These are phyloP conservation scores for Pelochelys cantorii DNA, from an alignment of 2,797 vertebrate species.

Conservation along the genomic window DNA sequence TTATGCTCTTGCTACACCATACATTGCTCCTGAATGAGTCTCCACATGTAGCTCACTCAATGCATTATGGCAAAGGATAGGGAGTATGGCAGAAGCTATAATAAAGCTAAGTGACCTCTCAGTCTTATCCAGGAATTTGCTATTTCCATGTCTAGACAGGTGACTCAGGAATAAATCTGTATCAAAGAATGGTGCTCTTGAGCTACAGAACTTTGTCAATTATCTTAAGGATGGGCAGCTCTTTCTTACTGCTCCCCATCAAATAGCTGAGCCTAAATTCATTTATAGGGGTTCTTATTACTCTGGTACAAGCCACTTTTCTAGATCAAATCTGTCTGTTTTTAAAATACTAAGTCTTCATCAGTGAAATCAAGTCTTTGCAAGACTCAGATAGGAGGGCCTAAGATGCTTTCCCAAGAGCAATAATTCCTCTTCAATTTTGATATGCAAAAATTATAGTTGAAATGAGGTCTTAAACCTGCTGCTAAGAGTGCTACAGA, in stretches of 20 bases:
- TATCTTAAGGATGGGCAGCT: neutral
- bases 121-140: neutral
- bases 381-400: too few relatives aligned
- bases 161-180: too few relatives aligned
- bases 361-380: too few relatives aligned
- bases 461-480: neutral
- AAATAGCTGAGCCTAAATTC: neutral
- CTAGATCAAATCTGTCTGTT: too few relatives aligned
- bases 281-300: neutral
- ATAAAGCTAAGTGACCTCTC: neutral
- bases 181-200: too few relatives aligned
- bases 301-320: neutral
- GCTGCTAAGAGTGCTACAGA: neutral
- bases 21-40: too few relatives aligned
- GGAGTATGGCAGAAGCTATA: neutral
- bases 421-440: too few relatives aligned
- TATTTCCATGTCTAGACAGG: neutral
- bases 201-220: neutral
- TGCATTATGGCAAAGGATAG: neutral
- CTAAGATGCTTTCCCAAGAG: too few relatives aligned
- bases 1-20: neutral
- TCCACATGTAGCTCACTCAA: too few relatives aligned
- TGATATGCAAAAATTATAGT: too few relatives aligned
- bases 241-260: neutral
- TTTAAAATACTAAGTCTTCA: too few relatives aligned